These are phyloP conservation scores for Megathymus violae DNA, from an alignment of 1,140 invertebrate genomes.

Conservation along the genomic window DNA sequence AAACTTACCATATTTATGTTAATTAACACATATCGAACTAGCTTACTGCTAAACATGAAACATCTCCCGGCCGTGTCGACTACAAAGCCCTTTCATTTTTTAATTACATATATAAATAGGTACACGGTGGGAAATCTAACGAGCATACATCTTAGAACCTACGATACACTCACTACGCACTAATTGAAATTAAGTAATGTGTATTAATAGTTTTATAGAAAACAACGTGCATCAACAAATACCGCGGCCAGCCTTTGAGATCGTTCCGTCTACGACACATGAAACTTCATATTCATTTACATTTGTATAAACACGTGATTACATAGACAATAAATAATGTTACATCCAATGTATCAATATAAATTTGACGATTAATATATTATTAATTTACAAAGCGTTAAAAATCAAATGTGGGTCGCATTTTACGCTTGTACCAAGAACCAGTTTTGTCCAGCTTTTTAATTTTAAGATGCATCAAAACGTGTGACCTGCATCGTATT, in stretches of 20 bases:
- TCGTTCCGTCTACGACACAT: conserved; percentile 14
- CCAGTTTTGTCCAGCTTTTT: no score
- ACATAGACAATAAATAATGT: conserved; percentile 18
- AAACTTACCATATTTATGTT: no score
- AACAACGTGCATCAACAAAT: not conserved
- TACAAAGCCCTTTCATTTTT: no score
- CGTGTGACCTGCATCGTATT: not conserved
- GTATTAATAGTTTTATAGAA: not conserved
- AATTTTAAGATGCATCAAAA: no score
- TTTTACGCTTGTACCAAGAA: not conserved
- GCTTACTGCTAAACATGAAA: no score
- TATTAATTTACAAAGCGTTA: not conserved
- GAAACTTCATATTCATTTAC: not conserved
- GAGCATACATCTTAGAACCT: no score
- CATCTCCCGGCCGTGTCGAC: no score
- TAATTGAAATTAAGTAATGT: no score
- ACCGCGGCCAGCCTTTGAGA: conserved; percentile 20
- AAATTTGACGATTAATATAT: not conserved
- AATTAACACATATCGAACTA: no score
- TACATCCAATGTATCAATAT: conserved; percentile 4
- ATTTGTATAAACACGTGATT: conserved; percentile 13
- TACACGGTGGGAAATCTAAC: not conserved
- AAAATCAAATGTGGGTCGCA: conserved; percentile 8
- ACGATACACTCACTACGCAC: no score
- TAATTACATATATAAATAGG: no score